Conservation (phyloP, 2,888 invertebrate genomes). For the Andrena trimmerana region DNA sequence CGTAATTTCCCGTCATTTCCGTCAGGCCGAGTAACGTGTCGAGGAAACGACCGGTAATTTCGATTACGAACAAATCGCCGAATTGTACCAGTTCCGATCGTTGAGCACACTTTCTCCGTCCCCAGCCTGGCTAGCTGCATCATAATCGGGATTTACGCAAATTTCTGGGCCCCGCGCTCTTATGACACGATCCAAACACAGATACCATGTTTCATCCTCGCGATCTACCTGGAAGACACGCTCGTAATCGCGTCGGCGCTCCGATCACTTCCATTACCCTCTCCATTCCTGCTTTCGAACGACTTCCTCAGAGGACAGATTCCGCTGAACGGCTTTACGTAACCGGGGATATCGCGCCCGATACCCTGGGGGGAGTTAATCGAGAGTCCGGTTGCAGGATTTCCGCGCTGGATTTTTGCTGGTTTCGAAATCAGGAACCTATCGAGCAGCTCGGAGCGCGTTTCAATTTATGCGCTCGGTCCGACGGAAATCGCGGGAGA, state of each 20-base stretch:
- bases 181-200: background rate
- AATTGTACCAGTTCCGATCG: conserved; percentile 74
- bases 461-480: conserved; percentile 22
- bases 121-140: background rate
- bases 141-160: conserved; percentile 20
- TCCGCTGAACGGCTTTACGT: conserved; percentile 43
- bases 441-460: conserved; percentile 32
- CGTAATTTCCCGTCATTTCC: conserved; percentile 23
- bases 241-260: background rate
- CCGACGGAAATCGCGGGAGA: conserved; percentile 18
- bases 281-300: conserved; percentile 33
- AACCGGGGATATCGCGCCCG: conserved; percentile 46
- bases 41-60: conserved; percentile 74
- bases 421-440: conserved; percentile 57
- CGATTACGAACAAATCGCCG: conserved; percentile 76
- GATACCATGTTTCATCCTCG: too few species aligned
- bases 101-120: conserved; percentile 76
- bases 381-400: conserved; percentile 27
- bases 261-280: conserved; percentile 7
- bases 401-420: conserved; percentile 58
- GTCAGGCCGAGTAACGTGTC: conserved; percentile 60
- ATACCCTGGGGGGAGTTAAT: conserved; percentile 34
- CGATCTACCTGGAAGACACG: conserved; percentile 22
- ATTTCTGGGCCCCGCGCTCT: background rate
- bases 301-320: conserved; percentile 43